phyloP scores from a whole-genome alignment of 92 coral and sea anemone species.

The Porites divaricata region DNA sequence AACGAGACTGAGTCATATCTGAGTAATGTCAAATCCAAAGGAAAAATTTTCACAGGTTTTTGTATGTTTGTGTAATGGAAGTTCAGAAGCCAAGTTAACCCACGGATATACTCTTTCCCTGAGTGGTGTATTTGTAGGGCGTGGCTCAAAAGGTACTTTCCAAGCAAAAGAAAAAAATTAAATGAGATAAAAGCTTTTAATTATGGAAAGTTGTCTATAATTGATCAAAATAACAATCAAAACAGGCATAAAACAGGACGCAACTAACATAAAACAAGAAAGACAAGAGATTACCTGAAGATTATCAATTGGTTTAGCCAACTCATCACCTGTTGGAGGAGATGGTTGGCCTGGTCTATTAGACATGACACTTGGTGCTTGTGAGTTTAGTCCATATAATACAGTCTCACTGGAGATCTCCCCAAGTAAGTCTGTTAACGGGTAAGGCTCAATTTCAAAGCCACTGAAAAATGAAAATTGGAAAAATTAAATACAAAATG shows the following conservation, averaged over 20 bases:
- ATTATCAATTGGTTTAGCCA: constrained; percentile 37
- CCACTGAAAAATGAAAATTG: constrained; percentile 58
- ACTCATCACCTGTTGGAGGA: constrained; percentile 63
- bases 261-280: background rate
- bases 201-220: too few species aligned
- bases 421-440: constrained; percentile 79
- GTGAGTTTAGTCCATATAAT: constrained; percentile 25
- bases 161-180: too few species aligned
- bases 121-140: too few species aligned
- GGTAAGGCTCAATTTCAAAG: constrained; percentile 94
- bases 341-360: constrained; percentile 54
- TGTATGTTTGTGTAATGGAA: too few species aligned
- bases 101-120: too few species aligned
- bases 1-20: too few species aligned
- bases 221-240: too few species aligned
- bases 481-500: background rate
- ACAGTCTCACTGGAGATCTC: constrained; percentile 66
- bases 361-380: constrained; percentile 64
- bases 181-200: too few species aligned
- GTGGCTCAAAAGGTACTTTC: too few species aligned
- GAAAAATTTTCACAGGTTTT: too few species aligned
- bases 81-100: too few species aligned
- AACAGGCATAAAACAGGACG: background rate
- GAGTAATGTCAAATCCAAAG: too few species aligned
- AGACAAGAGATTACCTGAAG: constrained; percentile 33